Conservation (phyloP, 2,797 vertebrate species). For the Alfaro cultratus region DNA sequence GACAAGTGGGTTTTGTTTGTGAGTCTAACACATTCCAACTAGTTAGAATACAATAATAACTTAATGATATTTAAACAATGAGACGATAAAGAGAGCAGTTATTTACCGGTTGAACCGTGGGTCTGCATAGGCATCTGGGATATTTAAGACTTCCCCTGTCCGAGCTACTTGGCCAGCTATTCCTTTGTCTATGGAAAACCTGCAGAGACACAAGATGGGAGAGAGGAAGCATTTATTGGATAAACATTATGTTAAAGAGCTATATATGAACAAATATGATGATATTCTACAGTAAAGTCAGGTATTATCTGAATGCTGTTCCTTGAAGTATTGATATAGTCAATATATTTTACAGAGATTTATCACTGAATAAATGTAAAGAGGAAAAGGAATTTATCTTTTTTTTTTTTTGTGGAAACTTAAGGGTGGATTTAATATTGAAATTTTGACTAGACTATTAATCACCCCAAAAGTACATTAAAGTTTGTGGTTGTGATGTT, state of each 20-base stretch:
- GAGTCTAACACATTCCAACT: too few species aligned
- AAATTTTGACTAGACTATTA: neutral
- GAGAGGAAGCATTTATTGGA: neutral
- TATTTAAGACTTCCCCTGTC: constrained; percentile 98
- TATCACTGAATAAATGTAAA: neutral
- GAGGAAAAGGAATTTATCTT: neutral
- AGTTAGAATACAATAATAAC: neutral
- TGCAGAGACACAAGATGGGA: constrained; percentile 49
- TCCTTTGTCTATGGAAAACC: constrained; percentile 99
- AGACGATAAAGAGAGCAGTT: neutral
- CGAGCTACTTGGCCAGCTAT: constrained; percentile 97
- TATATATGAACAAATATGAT: neutral
- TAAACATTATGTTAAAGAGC: neutral
- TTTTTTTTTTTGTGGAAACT: neutral
- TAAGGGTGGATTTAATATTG: neutral
- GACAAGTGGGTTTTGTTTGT: neutral
- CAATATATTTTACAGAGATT: neutral
- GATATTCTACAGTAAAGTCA: neutral
- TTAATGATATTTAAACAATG: neutral
- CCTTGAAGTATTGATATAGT: neutral
- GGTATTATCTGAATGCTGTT: neutral
- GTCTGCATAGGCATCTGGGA: constrained; percentile 99
- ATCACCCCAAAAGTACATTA: neutral
- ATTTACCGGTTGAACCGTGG: constrained; percentile 97
- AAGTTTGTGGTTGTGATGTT: constrained; percentile 1